Base-by-base conservation (phyloP, 2,113 vertebrate genomes). In the Tenrec ecaudatus region DNA sequence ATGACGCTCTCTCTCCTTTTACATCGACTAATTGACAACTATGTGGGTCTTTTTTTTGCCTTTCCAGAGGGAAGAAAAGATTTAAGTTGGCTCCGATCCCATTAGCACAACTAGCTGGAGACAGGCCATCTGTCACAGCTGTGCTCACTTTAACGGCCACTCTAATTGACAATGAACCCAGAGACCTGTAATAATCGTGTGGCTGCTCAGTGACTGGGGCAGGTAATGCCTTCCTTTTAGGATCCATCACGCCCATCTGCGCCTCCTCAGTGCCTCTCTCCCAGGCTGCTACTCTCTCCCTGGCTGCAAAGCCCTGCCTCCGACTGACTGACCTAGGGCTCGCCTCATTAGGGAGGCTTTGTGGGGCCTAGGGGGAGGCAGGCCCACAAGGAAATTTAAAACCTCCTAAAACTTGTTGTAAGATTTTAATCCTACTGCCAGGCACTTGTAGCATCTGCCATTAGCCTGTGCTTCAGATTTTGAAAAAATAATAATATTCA, bases 61-160 rank as follows among this genome's bases (percentile, higher is more conserved):
- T 94, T 97, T 94, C 29, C 68, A 95, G 90, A 82, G 82, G 68
- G 89, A 97, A 98, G 97, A 98, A 98, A 98, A 97, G 98, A 97
- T 98, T 97, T 97, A 97, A 97, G 95, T 98, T 98, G 99, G 99
- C 98, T 98, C 91, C 88, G 96, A 97, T 98, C 99, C 98, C 98
- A 96, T 98, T 98, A 98, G 98, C 98, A 98, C 96, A 96, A 98
- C 97, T 98, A 97, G 97, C 98, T 99, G 99, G 99, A 99, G 98
- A 98, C 57, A 66, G 92, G 99, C 99, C 99, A 99, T 99, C 99
- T 99, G 99, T 98, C 99, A 98, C 99, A 99, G 98, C 98, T 99
- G 99, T 98, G 98, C 98, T 98, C 82, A 93, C 98, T 97, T 94
- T 98, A 96, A 94, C 98, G 99, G 98, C 98, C 98, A 98, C 98